These are phyloP conservation scores for Pangasius larnaudii DNA, from an alignment of 2,797 vertebrate genomes.

Conservation along the genomic window DNA sequence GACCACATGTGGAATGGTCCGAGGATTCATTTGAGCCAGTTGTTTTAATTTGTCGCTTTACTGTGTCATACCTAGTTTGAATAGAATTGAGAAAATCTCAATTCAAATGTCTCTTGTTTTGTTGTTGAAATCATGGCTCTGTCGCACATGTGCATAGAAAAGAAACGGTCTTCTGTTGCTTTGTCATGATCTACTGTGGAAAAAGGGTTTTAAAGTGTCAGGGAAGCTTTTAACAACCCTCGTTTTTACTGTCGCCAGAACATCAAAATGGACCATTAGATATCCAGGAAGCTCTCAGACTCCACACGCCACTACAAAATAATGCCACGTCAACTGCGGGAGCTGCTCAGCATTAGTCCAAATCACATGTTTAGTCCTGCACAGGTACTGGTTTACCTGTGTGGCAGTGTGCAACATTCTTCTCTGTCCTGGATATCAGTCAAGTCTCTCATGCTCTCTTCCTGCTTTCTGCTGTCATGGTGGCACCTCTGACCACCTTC, in stretches of 20 bases:
- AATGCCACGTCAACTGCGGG: background rate
- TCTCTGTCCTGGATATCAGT: conserved; percentile 12
- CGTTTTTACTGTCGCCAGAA: background rate
- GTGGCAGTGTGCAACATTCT: background rate
- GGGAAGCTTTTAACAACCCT: background rate
- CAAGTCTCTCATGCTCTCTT: background rate
- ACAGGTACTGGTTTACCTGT: background rate
- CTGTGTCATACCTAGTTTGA: background rate
- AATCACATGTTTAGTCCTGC: background rate
- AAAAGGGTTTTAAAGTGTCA: background rate
- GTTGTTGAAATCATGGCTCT: background rate
- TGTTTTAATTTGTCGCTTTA: background rate
- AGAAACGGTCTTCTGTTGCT: background rate
- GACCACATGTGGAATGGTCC: background rate
- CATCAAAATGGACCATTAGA: background rate
- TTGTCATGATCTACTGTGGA: background rate
- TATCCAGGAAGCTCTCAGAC: background rate
- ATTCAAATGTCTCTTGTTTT: background rate
- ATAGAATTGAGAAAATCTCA: background rate
- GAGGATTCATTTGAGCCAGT: background rate
- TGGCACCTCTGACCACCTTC: background rate
- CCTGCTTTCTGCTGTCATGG: background rate
- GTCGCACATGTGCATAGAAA: background rate
- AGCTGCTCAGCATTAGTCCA: background rate
- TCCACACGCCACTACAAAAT: background rate